Conservation (phyloP, 2,888 invertebrate genomes). For the Drosophila lacicola region DNA sequence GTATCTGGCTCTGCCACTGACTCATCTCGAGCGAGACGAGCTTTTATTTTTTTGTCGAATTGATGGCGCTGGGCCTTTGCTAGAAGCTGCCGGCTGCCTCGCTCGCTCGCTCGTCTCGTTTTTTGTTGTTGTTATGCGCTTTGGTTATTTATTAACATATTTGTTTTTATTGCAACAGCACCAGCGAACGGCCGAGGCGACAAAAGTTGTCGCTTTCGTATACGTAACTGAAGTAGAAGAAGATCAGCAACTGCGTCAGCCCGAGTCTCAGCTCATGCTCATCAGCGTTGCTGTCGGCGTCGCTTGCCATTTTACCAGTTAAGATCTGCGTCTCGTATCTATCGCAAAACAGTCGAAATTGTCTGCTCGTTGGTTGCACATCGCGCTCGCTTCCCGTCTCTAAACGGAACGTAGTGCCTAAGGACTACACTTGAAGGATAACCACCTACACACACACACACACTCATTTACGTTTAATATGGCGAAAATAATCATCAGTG, state of each 20-base stretch:
- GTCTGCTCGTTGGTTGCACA: slow-evolving; percentile 77
- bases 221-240: slow-evolving; percentile 63
- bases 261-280: slow-evolving; percentile 37
- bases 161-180: slow-evolving; percentile 69
- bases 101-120: not conserved
- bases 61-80: slow-evolving; percentile 24
- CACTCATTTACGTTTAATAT: slow-evolving; percentile 44
- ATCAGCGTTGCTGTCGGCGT: slow-evolving; percentile 36
- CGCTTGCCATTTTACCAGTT: slow-evolving; percentile 62
- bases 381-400: slow-evolving; percentile 62
- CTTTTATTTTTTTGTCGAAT: slow-evolving; percentile 16
- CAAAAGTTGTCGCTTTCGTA: slow-evolving; percentile 59
- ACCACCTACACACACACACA: slow-evolving; percentile 25
- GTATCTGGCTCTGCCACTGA: slow-evolving; percentile 26
- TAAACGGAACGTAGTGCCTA: slow-evolving; percentile 42
- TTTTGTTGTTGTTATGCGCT: slow-evolving; percentile 49
- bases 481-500: slow-evolving; percentile 79
- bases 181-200: slow-evolving; percentile 31
- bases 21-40: slow-evolving; percentile 46
- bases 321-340: slow-evolving; percentile 69
- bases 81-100: slow-evolving; percentile 41
- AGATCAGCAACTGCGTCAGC: slow-evolving; percentile 58
- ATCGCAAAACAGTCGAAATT: slow-evolving; percentile 79
- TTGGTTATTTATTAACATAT: slow-evolving; percentile 74
- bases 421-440: slow-evolving; percentile 45